A percentile compares a stretch with the other conserved stretches of the same genome.
Conservation (phyloP, 2,888 invertebrate species). For the Melieria picta region DNA sequence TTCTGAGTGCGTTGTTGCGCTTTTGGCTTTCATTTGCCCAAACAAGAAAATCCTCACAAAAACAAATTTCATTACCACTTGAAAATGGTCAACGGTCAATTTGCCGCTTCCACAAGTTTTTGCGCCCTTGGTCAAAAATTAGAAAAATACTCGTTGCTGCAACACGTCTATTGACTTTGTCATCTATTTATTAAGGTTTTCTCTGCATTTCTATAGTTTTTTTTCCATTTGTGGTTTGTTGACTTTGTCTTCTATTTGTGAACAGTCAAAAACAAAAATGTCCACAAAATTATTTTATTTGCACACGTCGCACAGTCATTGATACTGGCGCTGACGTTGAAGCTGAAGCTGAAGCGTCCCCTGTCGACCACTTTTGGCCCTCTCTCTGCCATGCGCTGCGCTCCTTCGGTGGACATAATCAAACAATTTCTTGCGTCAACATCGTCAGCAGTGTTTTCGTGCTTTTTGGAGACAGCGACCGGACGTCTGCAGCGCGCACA, state of each 20-base stretch:
- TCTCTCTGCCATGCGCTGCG: not conserved
- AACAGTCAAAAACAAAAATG: too few relatives aligned
- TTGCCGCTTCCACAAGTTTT: too few relatives aligned
- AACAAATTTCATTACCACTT: too few relatives aligned
- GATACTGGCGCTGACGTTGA: not conserved
- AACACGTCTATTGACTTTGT: conserved; percentile 6
- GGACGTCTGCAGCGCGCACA: too few relatives aligned
- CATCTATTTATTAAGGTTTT: not conserved
- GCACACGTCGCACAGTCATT: conserved; percentile 6
- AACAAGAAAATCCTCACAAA: too few relatives aligned
- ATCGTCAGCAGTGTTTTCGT: conserved; percentile 4
- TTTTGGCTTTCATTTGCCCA: not conserved
- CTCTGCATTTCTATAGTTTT: not conserved
- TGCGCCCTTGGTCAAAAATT: too few relatives aligned
- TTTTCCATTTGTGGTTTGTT: too few relatives aligned
- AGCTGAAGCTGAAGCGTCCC: not conserved
- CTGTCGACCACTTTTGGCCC: not conserved
- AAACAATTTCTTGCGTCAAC: conserved; percentile 29
- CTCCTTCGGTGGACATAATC: conserved; percentile 14
- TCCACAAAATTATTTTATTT: conserved; percentile 7
- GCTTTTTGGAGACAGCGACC: not conserved
- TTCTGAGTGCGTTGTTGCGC: not conserved
- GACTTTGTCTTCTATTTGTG: too few relatives aligned
- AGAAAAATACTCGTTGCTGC: not conserved
- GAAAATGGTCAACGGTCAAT: too few relatives aligned